Evolutionary conservation across 1,140 invertebrate species (phyloP).

Genomic region (Gyrodactylus salaris): DNA sequence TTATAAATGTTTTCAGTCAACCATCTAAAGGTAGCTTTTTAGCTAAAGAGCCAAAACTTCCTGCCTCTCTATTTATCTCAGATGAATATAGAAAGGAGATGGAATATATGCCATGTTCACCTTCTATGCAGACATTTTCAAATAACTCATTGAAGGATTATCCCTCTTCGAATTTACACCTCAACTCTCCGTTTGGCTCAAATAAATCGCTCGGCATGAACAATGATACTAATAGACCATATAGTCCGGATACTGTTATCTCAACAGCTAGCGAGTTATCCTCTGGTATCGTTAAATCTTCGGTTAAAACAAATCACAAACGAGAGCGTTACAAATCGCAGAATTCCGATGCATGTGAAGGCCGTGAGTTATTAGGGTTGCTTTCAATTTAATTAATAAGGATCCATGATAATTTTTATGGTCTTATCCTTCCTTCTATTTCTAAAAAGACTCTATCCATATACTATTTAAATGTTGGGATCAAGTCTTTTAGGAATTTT

Average conservation of each 20-base stretch:
- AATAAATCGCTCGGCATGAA: background rate
- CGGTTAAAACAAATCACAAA: background rate
- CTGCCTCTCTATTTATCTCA: background rate
- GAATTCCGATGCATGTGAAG: background rate
- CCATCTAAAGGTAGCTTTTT: background rate
- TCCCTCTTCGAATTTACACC: background rate
- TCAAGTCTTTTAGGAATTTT: too few species aligned
- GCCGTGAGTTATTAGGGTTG: background rate
- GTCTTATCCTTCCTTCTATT: too few species aligned
- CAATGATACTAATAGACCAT: background rate
- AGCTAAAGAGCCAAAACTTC: background rate
- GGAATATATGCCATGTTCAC: background rate
- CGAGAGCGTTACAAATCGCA: background rate
- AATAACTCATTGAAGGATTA: background rate
- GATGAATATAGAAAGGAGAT: background rate
- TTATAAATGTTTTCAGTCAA: background rate
- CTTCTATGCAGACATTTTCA: background rate
- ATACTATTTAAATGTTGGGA: too few species aligned
- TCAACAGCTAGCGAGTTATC: background rate
- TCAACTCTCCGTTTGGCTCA: background rate
- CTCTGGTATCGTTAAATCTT: background rate
- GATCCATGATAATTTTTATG: too few species aligned
- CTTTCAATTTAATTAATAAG: too few species aligned
- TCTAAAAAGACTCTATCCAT: too few species aligned
- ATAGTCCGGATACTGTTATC: background rate